Base-by-base conservation (phyloP, 2,888 invertebrate species). In the Clitarchus hookeri region DNA sequence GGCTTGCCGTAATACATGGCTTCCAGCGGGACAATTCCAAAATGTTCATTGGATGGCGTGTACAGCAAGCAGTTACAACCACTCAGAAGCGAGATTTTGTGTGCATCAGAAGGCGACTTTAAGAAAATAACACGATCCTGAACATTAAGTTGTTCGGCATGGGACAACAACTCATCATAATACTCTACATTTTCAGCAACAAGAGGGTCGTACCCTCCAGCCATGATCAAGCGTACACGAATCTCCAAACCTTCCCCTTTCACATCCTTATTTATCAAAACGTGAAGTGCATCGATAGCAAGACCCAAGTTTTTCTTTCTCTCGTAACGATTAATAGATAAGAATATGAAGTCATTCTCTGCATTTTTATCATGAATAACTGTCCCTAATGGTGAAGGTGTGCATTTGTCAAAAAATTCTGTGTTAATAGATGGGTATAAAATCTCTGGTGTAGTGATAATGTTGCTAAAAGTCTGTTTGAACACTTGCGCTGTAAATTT, bases 11-110 rank as follows among this genome's bases (percentile, higher is more conserved):
- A 95, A 90, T 97, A 97, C 99, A 99, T 99, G 0, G 99, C 98
- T 93, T 99, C 99, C 85, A 99, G 93, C 0, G 99, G 99, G 13
- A 99, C 99, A 89, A 99, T 99, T 9, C 99, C 99, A 93, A 99
- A 99, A 92, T 99, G 99, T 91, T 99, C 99, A 91, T 97, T 97
- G 4, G 96, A 95, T 1, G 99, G 99, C 12, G 99, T 99, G 90
- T 99, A 99, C 36, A 99, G 90, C 27, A 99, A 92, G 88, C 97
- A 96, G 86, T 95, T 94, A 89, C 97, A 96, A 86, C 94, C 92
- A 65, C 94, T 92, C n/a, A 99, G 92, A 27, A 99, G 92, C 23
- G 95, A 94, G 11, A 96, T 93, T 92, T 99, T 99, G 86, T 96
- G 94, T 79, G 93, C 91, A 90, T 99, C 98, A 84, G 95, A 95